Conservation (phyloP, 1,140 invertebrate genomes). For the Phymorhynchus buccinoides region DNA sequence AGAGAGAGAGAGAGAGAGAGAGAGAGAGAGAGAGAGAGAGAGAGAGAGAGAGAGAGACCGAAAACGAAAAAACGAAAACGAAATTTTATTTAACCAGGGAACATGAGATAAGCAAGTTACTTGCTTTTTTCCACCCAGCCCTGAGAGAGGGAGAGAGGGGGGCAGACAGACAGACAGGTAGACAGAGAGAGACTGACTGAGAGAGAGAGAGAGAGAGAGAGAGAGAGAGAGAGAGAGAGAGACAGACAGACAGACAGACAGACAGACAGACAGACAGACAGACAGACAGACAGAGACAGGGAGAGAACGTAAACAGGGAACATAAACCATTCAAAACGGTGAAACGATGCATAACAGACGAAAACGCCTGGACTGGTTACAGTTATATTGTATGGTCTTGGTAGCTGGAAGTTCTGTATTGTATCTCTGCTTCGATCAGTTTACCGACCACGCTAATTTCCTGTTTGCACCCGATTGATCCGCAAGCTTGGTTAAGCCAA, state of each 20-base stretch:
- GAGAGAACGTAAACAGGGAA: background rate
- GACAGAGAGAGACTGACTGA: background rate
- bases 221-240: slow-evolving; percentile 15
- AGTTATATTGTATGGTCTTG: background rate
- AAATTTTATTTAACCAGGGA: too few relatives aligned
- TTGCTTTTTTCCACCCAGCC: too few relatives aligned
- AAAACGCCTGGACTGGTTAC: too few relatives aligned
- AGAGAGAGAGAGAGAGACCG: background rate
- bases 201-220: slow-evolving; percentile 24
- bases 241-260: background rate
- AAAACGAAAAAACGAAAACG: background rate
- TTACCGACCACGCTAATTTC: too few relatives aligned
- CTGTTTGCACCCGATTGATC: too few relatives aligned
- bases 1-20: background rate
- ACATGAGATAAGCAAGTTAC: too few relatives aligned
- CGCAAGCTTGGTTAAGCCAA: too few relatives aligned
- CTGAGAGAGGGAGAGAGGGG: too few relatives aligned
- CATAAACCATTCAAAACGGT: background rate
- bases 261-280: slow-evolving; percentile 27
- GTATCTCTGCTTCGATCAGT: too few relatives aligned
- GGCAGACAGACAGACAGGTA: too few relatives aligned
- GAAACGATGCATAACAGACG: too few relatives aligned
- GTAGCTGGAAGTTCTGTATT: too few relatives aligned
- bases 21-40: background rate
- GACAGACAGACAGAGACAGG: slow-evolving; percentile 6